Evolutionary conservation across 2,113 vertebrate species (phyloP).

Genomic region (Anguilla rostrata): DNA sequence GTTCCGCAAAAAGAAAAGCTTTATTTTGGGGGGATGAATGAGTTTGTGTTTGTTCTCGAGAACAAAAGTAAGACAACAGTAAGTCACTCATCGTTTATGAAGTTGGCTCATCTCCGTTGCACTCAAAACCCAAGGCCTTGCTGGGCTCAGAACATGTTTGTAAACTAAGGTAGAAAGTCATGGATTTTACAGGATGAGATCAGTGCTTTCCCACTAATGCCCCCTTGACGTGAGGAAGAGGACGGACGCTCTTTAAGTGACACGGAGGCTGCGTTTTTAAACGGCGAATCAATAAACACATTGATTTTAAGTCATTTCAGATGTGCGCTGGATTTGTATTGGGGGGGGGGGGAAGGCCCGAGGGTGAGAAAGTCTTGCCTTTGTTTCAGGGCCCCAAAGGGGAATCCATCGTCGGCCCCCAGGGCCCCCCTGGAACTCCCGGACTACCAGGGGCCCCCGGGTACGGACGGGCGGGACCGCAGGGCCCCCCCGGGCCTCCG

Average conservation of each 20-base stretch:
- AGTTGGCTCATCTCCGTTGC: not conserved
- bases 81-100: not conserved
- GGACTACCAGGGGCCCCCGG: conserved; percentile 81
- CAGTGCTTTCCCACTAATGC: not conserved
- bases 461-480: conserved; percentile 76
- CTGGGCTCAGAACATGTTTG: not conserved
- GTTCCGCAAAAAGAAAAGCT: not conserved
- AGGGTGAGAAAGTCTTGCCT: not conserved
- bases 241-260: not conserved
- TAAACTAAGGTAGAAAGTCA: not conserved
- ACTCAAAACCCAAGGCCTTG: not conserved
- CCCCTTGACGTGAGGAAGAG: not conserved
- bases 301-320: not conserved
- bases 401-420: conserved; percentile 78
- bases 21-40: not conserved
- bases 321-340: not conserved
- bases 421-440: conserved; percentile 78
- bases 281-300: not conserved
- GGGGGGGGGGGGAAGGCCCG: not conserved
- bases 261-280: not conserved
- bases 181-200: not conserved
- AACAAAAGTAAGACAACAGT: not conserved
- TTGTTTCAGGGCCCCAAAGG: conserved; percentile 85
- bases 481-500: conserved; percentile 80
- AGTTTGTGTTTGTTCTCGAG: not conserved